These are phyloP conservation scores for Bubo bubo DNA, from an alignment of 2,113 vertebrate genomes.

Conservation along the genomic window DNA sequence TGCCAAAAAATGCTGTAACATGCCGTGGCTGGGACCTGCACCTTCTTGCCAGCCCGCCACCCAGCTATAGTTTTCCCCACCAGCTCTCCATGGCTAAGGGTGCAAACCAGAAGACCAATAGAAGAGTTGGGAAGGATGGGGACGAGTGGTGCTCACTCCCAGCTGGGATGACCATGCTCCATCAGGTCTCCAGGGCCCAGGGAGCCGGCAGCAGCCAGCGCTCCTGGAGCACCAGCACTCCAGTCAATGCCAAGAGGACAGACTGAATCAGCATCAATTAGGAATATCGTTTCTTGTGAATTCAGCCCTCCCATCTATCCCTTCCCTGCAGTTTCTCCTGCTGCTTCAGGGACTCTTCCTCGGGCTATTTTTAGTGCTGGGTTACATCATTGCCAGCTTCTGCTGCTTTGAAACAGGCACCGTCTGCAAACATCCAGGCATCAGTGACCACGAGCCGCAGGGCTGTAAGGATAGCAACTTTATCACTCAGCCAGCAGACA, in stretches of 20 bases:
- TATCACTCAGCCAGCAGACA: not conserved
- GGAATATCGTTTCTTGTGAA: not conserved
- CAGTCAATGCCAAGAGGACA: not conserved
- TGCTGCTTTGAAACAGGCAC: not conserved
- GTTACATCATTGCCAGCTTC: conserved; percentile 35
- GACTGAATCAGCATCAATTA: not conserved
- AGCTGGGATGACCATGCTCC: not conserved
- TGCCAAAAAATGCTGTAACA: rapidly evolving
- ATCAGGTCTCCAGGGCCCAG: not conserved
- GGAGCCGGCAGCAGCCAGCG: not conserved
- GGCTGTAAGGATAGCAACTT: not conserved
- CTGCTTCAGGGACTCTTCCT: conserved; percentile 31
- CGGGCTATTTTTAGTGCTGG: conserved; percentile 33
- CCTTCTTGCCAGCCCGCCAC: not conserved
- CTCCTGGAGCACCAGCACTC: not conserved
- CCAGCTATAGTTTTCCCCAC: not conserved
- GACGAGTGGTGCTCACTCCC: not conserved
- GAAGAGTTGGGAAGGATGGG: not conserved
- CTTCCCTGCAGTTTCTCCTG: not conserved
- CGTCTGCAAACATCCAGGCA: not conserved
- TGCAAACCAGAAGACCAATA: not conserved
- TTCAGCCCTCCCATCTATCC: not conserved
- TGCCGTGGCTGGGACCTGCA: rapidly evolving
- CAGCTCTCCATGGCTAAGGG: not conserved
- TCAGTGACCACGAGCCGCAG: not conserved